Conservation (phyloP, 2,113 vertebrate genomes). For the Perccottus glenii region DNA sequence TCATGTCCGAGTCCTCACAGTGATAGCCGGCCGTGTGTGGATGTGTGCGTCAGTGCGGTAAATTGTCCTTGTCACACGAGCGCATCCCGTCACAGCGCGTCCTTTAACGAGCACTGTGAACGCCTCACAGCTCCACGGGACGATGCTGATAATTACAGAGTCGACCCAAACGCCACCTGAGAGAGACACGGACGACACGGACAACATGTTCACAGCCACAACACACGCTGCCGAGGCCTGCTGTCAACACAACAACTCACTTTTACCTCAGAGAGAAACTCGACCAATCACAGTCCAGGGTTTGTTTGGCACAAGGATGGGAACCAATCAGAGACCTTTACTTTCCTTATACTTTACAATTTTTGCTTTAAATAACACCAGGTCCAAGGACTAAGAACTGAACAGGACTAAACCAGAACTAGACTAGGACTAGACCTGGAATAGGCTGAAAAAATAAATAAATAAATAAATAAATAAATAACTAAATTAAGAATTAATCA, state of each 20-base stretch:
- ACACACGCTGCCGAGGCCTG: no score
- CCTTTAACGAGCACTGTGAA: neutral
- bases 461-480: no score
- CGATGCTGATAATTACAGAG: neutral
- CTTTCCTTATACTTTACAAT: no score
- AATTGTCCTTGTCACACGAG: neutral
- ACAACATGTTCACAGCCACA: neutral
- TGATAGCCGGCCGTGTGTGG: no score
- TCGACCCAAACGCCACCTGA: neutral
- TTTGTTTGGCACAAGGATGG: no score
- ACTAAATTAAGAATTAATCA: neutral
- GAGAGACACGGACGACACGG: neutral
- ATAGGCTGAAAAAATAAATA: no score
- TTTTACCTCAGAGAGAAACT: no score
- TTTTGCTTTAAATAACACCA: no score
- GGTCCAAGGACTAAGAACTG: neutral
- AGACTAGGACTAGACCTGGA: neutral
- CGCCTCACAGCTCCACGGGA: neutral
- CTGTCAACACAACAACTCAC: no score
- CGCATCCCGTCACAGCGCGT: neutral
- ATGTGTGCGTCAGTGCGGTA: neutral
- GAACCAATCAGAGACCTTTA: no score
- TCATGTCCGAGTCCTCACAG: neutral
- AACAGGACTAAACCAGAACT: neutral
- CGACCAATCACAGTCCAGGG: no score